Conservation (phyloP, 2,113 vertebrate genomes). For the Brachyistius frenatus region DNA sequence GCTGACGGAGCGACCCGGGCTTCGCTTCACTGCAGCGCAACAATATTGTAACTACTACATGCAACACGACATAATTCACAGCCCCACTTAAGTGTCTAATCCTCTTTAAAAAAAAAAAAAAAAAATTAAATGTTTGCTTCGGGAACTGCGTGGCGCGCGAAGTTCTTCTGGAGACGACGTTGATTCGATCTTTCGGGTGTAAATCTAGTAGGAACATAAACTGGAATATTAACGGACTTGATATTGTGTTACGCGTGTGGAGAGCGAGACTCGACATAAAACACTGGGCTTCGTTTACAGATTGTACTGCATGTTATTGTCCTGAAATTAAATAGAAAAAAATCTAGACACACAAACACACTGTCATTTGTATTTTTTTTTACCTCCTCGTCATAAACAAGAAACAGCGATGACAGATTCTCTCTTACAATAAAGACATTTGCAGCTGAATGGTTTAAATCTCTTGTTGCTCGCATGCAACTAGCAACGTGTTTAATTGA, state of each 20-base stretch:
- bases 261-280: neutral
- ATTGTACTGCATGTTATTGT: too few relatives aligned
- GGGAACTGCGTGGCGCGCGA: neutral
- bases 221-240: neutral
- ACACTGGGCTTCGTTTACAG: neutral
- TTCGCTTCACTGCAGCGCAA: conserved; percentile 37
- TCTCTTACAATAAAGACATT: too few relatives aligned
- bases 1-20: conserved; percentile 35
- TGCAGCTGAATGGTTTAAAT: neutral
- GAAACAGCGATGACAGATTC: too few relatives aligned
- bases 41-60: neutral
- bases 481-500: too few relatives aligned
- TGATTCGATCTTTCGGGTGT: neutral
- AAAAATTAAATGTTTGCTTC: conserved; percentile 7
- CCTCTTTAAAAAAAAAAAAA: neutral
- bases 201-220: conserved; percentile 6
- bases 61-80: conserved; percentile 6
- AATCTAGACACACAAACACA: too few relatives aligned
- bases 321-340: too few relatives aligned
- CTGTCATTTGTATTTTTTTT: too few relatives aligned
- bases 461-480: neutral
- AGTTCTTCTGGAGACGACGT: neutral
- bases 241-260: neutral
- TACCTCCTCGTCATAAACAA: too few relatives aligned
- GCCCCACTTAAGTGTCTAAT: conserved; percentile 12